phyloP scores from a whole-genome alignment of 2,888 invertebrate species.

The Heteromyza rotundicornis region DNA sequence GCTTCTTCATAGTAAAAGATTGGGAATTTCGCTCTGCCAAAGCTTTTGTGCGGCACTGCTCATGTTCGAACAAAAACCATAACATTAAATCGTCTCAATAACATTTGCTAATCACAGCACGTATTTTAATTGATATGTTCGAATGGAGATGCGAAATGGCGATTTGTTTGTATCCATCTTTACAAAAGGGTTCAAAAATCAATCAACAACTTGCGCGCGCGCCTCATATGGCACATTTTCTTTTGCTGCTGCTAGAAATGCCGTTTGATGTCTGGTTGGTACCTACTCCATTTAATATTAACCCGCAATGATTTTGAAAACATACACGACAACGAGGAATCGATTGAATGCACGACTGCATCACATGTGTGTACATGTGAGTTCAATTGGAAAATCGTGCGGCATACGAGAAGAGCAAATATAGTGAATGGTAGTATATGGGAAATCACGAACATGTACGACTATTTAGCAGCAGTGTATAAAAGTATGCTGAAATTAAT shows the following conservation, averaged over 20 bases:
- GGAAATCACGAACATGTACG: constrained; percentile 35
- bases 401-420: constrained; percentile 44
- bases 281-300: constrained; percentile 55
- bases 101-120: constrained; percentile 46
- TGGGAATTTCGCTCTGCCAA: no score
- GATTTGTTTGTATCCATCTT: neutral
- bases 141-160: constrained; percentile 12
- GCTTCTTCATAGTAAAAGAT: no score
- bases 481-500: constrained; percentile 39
- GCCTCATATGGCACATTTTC: neutral
- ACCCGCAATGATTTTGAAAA: constrained; percentile 52
- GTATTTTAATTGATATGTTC: constrained; percentile 59
- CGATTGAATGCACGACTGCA: constrained; percentile 60
- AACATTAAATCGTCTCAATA: no score
- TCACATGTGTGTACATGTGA: constrained; percentile 44
- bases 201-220: neutral
- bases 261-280: constrained; percentile 46
- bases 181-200: constrained; percentile 19
- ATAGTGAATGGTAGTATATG: constrained; percentile 20
- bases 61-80: no score
- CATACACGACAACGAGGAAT: constrained; percentile 54
- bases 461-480: constrained; percentile 33
- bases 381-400: constrained; percentile 61
- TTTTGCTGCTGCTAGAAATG: constrained; percentile 35
- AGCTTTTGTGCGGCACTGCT: no score